These are phyloP conservation scores for Microcebus griseorufus DNA, from an alignment of 2,113 vertebrate species.

Conservation along the genomic window DNA sequence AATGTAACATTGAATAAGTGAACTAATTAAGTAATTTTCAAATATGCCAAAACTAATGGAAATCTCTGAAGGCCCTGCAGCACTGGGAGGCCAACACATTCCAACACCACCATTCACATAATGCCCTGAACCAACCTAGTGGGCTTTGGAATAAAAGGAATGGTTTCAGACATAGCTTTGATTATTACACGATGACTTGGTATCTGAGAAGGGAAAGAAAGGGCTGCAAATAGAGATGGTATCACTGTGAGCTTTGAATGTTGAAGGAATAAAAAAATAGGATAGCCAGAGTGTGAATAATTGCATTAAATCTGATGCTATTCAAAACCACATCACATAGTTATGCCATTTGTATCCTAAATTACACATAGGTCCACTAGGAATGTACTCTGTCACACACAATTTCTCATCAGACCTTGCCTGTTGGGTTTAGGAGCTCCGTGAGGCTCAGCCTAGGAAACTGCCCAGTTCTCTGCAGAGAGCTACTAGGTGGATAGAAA, in stretches of 20 bases:
- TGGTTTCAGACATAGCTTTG: not conserved
- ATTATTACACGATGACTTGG: not conserved
- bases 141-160: not conserved
- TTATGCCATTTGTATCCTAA: not conserved
- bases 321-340: not conserved
- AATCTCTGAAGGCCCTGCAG: not conserved
- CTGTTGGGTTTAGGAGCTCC: not conserved
- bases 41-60: not conserved
- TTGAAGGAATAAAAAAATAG: not conserved
- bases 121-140: not conserved
- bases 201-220: not conserved
- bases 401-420: not conserved
- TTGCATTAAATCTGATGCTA: not conserved
- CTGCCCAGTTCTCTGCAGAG: not conserved
- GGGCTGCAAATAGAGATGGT: not conserved
- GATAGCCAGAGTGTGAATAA: not conserved
- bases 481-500: accelerated
- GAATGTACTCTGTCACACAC: not conserved
- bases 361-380: not conserved
- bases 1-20: not conserved
- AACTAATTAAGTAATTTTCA: not conserved
- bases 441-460: not conserved
- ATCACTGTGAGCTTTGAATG: not conserved
- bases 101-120: not conserved
- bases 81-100: not conserved